Base-by-base conservation (phyloP, 1,140 invertebrate genomes). In the Drosophila parvula region DNA sequence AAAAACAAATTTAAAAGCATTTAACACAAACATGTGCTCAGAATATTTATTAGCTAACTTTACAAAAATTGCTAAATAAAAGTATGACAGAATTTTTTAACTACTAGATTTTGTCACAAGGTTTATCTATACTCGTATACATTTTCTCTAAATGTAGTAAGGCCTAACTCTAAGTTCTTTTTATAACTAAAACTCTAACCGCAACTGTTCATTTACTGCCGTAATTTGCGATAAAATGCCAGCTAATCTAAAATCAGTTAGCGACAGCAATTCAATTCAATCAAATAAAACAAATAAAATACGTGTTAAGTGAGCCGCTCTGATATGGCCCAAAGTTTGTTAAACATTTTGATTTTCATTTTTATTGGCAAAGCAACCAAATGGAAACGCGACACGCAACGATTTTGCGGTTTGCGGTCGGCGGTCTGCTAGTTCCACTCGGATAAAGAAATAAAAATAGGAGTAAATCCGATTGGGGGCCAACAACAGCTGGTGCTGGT, bases 231-330 rank as follows among this genome's bases (percentile, higher is more conserved):
- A 48, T 78, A 61, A 68, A 79, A 64, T 67, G 58, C 12, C 30
- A 36, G 78, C 61, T 82, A 70, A 86, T 88, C 82, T 79, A 34
- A 59, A 73, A 74, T 79, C 76, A 48, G 60, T 83, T 79, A 57
- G 56, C 79, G 59, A 79, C 82, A 64, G 55, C 53, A 51, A 74
- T 88, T 77, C 75, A 88, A 77, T 88, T 86, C 79, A 88, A 86
- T 88, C 62, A 82, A 79, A 79, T 75, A 53, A 55, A 69, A 70
- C 60, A 44, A 79, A 78, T 80, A 74, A 76, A 76, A 77, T 61
- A 61, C 64, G 58, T 75, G 81, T 71, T 64, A 68, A 81, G 36
- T 56, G 74, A 30, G 16, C 34, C 47, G 53, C 18, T 51, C n/a
- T 27, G 69, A 69, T 74, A 60, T 68, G 50, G 58, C 45, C 81